Evolutionary conservation across 2,888 invertebrate genomes (phyloP).

Genomic region (Drosophila ustulata): DNA sequence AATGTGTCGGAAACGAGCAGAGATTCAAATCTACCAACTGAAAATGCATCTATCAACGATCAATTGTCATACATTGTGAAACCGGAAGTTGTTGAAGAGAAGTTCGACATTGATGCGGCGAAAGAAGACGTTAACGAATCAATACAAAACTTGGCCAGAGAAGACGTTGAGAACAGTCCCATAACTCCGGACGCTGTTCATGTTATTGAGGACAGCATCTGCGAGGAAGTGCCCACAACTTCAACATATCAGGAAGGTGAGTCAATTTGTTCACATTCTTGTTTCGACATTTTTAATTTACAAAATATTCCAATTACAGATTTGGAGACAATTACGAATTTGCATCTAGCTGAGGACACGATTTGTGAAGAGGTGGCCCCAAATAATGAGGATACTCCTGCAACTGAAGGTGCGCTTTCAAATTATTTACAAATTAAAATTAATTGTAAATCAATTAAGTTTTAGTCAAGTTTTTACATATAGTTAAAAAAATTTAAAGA

Average conservation of each 20-base stretch:
- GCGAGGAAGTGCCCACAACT: slow-evolving; percentile 47
- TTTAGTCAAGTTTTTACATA: background rate
- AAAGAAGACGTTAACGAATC: background rate
- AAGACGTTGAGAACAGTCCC: background rate
- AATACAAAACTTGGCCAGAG: background rate
- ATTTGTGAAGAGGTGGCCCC: slow-evolving; percentile 47
- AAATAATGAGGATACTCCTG: background rate
- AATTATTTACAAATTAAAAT: background rate
- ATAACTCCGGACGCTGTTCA: background rate
- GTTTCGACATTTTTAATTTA: background rate
- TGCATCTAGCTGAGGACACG: slow-evolving; percentile 31
- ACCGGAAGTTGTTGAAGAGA: background rate
- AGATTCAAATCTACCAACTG: background rate
- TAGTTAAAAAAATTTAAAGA: no score
- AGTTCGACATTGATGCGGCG: background rate
- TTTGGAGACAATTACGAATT: background rate
- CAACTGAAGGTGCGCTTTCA: slow-evolving; percentile 15
- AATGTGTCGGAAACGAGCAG: background rate
- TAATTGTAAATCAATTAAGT: background rate
- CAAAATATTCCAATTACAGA: slow-evolving; percentile 1
- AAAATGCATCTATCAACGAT: background rate
- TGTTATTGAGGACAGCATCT: slow-evolving; percentile 58
- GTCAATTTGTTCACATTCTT: background rate
- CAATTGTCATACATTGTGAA: background rate
- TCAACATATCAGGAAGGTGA: slow-evolving; percentile 36